phyloP scores from a whole-genome alignment of 2,113 vertebrate species.

The Ifrita kowaldi region DNA sequence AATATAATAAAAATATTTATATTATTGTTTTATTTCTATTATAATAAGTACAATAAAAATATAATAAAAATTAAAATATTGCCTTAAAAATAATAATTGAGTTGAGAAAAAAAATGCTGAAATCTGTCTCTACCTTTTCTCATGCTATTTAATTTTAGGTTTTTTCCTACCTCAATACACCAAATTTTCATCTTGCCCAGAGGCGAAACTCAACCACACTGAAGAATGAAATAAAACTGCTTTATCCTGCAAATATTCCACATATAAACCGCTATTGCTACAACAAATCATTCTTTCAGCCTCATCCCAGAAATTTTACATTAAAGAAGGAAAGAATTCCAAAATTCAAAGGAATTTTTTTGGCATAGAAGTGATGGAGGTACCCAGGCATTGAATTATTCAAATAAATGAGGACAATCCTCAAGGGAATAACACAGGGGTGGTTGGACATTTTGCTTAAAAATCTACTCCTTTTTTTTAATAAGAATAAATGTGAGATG shows the following conservation, averaged over 20 bases:
- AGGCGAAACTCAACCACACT: not conserved
- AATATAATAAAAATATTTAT: rapidly evolving
- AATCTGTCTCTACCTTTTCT: not conserved
- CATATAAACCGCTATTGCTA: not conserved
- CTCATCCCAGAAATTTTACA: not conserved
- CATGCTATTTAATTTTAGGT: not conserved
- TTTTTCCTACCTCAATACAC: not conserved
- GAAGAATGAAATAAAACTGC: not conserved
- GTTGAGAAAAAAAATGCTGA: not conserved
- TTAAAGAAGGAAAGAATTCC: not conserved
- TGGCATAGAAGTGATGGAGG: not conserved
- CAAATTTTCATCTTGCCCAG: not conserved
- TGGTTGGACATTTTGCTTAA: not conserved
- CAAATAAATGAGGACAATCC: not conserved
- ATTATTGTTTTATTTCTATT: not conserved
- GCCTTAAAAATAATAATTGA: not conserved
- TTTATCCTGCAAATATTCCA: not conserved
- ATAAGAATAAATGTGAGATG: not conserved
- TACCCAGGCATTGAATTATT: not conserved
- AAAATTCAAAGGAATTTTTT: not conserved
- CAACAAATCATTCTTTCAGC: not conserved
- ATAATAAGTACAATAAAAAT: not conserved
- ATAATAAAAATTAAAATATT: not conserved
- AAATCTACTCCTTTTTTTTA: not conserved
- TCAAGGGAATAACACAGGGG: not conserved